These are phyloP conservation scores for Parelbella ahira DNA, from an alignment of 2,888 invertebrate genomes.

Conservation along the genomic window DNA sequence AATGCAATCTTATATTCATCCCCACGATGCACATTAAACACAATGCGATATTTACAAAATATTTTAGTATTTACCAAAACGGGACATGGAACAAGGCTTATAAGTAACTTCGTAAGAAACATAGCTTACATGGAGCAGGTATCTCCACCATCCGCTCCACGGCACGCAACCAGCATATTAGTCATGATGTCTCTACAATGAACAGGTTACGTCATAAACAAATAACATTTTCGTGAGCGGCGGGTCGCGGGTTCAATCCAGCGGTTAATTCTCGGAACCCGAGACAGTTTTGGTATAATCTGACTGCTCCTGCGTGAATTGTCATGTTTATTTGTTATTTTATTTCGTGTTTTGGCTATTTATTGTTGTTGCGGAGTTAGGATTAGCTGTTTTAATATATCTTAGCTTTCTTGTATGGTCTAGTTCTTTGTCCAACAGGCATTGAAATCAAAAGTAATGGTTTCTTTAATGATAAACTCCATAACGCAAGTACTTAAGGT, in stretches of 20 bases:
- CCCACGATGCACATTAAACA: too few relatives aligned
- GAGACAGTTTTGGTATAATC: conserved; percentile 38
- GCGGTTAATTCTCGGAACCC: conserved; percentile 41
- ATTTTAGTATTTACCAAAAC: conserved; percentile 10
- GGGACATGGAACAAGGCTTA: not conserved
- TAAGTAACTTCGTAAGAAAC: not conserved
- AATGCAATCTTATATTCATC: too few relatives aligned
- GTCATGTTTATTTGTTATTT: conserved; percentile 23
- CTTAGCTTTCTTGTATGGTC: too few relatives aligned
- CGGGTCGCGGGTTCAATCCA: conserved; percentile 53
- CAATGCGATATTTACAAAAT: too few relatives aligned
- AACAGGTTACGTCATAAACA: conserved; percentile 43
- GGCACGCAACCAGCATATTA: conserved; percentile 22
- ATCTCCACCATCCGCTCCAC: conserved; percentile 6
- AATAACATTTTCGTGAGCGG: conserved; percentile 44
- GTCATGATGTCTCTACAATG: conserved; percentile 27
- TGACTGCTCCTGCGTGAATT: conserved; percentile 19
- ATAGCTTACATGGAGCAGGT: not conserved
- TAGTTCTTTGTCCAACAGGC: too few relatives aligned
- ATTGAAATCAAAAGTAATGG: too few relatives aligned
- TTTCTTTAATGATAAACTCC: too few relatives aligned
- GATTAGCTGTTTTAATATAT: too few relatives aligned
- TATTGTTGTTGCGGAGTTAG: too few relatives aligned
- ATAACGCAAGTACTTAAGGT: too few relatives aligned
- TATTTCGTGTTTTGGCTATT: conserved; percentile 12